phyloP scores from a whole-genome alignment of 2,113 vertebrate species.

The Vombatus ursinus region DNA sequence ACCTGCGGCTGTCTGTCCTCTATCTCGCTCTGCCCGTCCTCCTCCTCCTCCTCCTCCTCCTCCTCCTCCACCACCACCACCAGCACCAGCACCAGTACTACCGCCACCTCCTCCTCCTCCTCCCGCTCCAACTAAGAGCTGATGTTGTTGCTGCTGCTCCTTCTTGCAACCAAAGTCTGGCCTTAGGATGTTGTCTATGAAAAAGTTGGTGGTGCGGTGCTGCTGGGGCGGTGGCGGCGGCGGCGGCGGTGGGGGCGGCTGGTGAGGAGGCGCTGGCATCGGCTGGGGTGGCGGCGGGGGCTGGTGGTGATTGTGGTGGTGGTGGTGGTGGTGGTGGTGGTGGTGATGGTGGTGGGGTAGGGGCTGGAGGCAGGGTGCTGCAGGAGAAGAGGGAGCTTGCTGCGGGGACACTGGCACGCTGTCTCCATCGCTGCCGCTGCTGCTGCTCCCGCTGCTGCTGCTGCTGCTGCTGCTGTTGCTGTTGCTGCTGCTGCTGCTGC shows the following conservation, averaged over 20 bases:
- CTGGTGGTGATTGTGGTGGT: conserved; percentile 85
- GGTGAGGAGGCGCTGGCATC: conserved; percentile 71
- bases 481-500: conserved; percentile 82
- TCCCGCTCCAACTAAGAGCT: conserved; percentile 63
- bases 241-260: conserved; percentile 83
- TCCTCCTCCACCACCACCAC: conserved; percentile 63
- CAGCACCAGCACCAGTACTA: conserved; percentile 43
- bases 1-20: conserved; percentile 87
- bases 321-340: conserved; percentile 86
- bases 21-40: conserved; percentile 77
- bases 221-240: conserved; percentile 89
- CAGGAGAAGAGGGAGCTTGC: conserved; percentile 85
- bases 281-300: conserved; percentile 67
- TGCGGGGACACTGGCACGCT: conserved; percentile 90
- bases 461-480: conserved; percentile 76
- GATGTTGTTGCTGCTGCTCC: conserved; percentile 81
- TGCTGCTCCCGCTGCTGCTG: conserved; percentile 84
- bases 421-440: conserved; percentile 90
- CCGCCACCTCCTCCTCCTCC: conserved; percentile 32
- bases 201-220: conserved; percentile 95
- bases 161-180: conserved; percentile 96
- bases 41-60: conserved; percentile 67
- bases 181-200: conserved; percentile 96
- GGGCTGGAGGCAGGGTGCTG: conserved; percentile 77
- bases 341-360: conserved; percentile 82